Evolutionary conservation across 2,113 vertebrate species (phyloP), one percentile per base, ranked within the genome.

Genomic region (Chauna torquata): DNA sequence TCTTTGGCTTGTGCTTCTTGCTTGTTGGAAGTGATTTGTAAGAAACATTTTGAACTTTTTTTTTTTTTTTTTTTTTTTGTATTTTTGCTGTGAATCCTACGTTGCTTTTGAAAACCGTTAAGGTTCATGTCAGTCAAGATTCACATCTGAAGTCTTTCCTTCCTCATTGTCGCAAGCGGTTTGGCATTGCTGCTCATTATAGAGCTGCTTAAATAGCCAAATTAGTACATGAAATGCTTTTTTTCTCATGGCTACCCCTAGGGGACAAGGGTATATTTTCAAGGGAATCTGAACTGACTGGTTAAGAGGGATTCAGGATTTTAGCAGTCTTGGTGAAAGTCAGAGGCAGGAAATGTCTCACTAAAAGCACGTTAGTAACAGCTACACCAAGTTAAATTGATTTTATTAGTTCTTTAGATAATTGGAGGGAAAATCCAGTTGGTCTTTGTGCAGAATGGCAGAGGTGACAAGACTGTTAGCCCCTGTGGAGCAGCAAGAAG

Each of bases 111-210:
- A 71, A 96, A 86, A 54, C 30, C 57, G 16, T 55, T 80, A 49
- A 12, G 1, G 25, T 80, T 82, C 7, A 17, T 42, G 17, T 78
- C 4, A 12, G 44, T 55, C 58, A 49, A 92, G 70, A 92, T 94
- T 93, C 82, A 66, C 62, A 55, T 27, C 75, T 80, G 50, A 94
- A 62, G 62, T 77, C 68, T 93, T 95, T 95, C 79, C 50, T 72
- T 68, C 40, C 61, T 94, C 24, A 16, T 86, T 92, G 38, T 55
- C 40, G 52, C 52, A 70, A 95, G 49, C 36, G 27, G n/a, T 68
- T 94, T 78, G 54, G 54, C 77, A 34, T 78, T 82, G 38, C 45
- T 70, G 69, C 94, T 93, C 32, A 40, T 77, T 78, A 18, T 6
- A 82, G 64, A 34, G 75, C 77, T 93, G 68, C 70, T 89, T 92